Percentiles rank a stretch among this genome's conserved stretches.
Evolutionary conservation across 2,113 vertebrate genomes (phyloP).

Genomic region (Gavia stellata): DNA sequence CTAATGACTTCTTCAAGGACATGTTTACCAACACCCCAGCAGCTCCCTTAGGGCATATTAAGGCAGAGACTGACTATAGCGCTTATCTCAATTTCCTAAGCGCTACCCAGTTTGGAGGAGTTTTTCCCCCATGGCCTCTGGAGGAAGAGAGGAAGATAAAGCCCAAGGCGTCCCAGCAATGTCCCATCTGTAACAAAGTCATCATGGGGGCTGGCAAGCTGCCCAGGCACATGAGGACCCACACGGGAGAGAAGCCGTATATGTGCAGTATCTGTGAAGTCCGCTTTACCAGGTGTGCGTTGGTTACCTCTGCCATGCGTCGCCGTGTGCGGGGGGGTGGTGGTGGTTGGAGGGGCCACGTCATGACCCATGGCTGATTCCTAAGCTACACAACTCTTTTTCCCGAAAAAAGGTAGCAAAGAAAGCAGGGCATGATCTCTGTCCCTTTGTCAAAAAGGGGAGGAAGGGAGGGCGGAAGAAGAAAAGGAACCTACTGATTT

Average conservation of each 20-base stretch:
- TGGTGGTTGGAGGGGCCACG: background rate
- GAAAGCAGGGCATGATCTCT: background rate
- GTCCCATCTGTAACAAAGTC: conserved; percentile 97
- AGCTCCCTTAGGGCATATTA: conserved; percentile 82
- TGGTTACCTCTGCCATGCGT: background rate
- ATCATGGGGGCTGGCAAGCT: conserved; percentile 98
- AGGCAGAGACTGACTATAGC: conserved; percentile 89
- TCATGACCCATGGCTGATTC: background rate
- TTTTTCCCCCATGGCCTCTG: conserved; percentile 94
- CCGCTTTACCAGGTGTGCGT: conserved; percentile 92
- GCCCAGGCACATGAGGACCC: conserved; percentile 95
- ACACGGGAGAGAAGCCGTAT: conserved; percentile 97
- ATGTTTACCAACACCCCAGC: conserved; percentile 75
- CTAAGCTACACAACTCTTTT: background rate
- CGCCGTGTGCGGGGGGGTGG: rapidly evolving
- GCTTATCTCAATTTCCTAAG: conserved; percentile 94
- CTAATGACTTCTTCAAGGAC: conserved; percentile 90
- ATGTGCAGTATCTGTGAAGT: conserved; percentile 99
- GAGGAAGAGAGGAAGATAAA: conserved; percentile 97
- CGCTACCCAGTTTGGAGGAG: conserved; percentile 85
- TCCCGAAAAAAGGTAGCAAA: background rate
- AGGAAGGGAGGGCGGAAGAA: background rate
- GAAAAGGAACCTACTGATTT: background rate
- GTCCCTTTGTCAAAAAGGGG: background rate
- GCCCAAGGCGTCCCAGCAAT: conserved; percentile 97